Evolutionary conservation across 2,113 vertebrate species (phyloP).

Genomic region (Engystomops pustulosus): DNA sequence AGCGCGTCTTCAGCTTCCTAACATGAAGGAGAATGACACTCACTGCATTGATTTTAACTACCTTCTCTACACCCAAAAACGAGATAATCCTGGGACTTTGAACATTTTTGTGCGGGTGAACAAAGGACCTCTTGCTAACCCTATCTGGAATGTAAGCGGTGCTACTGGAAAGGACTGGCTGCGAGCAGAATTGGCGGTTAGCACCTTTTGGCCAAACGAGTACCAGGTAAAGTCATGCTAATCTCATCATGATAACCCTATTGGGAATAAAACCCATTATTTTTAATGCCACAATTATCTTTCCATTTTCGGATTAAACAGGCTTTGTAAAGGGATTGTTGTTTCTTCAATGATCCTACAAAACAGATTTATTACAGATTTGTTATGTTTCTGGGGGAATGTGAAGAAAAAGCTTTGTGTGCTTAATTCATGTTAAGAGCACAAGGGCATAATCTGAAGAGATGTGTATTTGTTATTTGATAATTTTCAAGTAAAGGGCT

Average conservation of each 20-base stretch:
- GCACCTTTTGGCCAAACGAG: conserved; percentile 98
- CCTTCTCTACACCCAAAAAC: conserved; percentile 85
- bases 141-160: conserved; percentile 96
- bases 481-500: background rate
- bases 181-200: conserved; percentile 93
- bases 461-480: background rate
- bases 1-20: conserved; percentile 90
- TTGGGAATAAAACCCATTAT: conserved; percentile 64
- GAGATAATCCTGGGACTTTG: conserved; percentile 87
- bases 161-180: conserved; percentile 84
- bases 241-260: conserved; percentile 49
- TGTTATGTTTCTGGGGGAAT: background rate
- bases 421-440: background rate
- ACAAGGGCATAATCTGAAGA: background rate
- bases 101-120: conserved; percentile 95
- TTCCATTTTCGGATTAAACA: conserved; percentile 65
- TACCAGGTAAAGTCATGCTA: conserved; percentile 86
- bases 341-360: conserved; percentile 1
- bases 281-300: conserved; percentile 65
- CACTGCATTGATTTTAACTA: conserved; percentile 99
- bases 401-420: background rate
- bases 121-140: conserved; percentile 93
- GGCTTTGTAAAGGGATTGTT: conserved; percentile 62
- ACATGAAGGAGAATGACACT: conserved; percentile 98
- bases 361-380: conserved; percentile 34